These are phyloP conservation scores for Criorhina ranunculi DNA, from an alignment of 2,888 invertebrate species.

Conservation along the genomic window DNA sequence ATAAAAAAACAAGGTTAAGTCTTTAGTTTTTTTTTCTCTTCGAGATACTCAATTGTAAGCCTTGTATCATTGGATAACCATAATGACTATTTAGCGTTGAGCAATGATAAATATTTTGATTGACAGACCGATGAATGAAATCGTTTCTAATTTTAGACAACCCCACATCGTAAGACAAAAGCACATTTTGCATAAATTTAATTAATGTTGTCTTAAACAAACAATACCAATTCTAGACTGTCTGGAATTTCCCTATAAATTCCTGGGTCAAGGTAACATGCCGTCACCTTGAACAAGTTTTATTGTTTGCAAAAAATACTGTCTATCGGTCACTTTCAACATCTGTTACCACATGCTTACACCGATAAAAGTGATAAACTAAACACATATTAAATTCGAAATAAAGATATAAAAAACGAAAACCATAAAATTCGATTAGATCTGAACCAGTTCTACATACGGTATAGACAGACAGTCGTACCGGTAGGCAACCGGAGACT, in stretches of 20 bases:
- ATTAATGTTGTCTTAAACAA: constrained; percentile 12
- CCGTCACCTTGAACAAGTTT: constrained; percentile 42
- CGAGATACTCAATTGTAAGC: constrained; percentile 16
- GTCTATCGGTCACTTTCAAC: constrained; percentile 10
- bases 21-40: constrained; percentile 19
- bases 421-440: constrained; percentile 9
- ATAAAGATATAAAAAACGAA: constrained; percentile 4
- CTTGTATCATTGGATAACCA: constrained; percentile 46
- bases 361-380: background rate
- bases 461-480: constrained; percentile 17
- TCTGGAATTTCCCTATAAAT: constrained; percentile 10
- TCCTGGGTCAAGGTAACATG: constrained; percentile 48
- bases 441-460: constrained; percentile 11
- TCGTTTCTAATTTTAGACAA: constrained; percentile 10
- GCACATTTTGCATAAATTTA: constrained; percentile 44
- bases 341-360: background rate
- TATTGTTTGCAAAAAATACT: constrained; percentile 6
- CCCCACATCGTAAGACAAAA: constrained; percentile 3
- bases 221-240: constrained; percentile 31
- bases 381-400: constrained; percentile 13
- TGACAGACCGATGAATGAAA: constrained; percentile 52
- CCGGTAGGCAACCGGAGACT: constrained; percentile 5
- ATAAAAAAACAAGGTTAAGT: constrained; percentile 39
- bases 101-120: constrained; percentile 56
- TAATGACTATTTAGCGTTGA: constrained; percentile 60